Percentiles rank a stretch among this genome's conserved stretches.
Evolutionary conservation across 2,797 vertebrate genomes (phyloP).

Genomic region (Molossus molossus): DNA sequence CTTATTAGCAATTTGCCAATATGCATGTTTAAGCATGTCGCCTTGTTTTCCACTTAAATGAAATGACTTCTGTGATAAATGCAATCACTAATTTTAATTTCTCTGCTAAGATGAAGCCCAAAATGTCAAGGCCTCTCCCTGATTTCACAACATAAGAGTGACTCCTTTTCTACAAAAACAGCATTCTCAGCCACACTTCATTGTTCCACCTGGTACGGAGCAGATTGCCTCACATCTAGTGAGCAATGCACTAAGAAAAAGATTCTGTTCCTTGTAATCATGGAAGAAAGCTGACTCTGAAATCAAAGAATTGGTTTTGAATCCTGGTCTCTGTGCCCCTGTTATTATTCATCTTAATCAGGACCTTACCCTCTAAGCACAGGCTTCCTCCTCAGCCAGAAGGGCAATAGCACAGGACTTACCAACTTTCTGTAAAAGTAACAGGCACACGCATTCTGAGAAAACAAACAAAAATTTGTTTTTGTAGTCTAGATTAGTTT

Average conservation of each 20-base stretch:
- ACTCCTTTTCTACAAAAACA: background rate
- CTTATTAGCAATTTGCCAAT: constrained; percentile 53
- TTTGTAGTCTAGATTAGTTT: constrained; percentile 33
- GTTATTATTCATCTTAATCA: background rate
- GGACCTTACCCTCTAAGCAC: background rate
- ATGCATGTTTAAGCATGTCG: constrained; percentile 41
- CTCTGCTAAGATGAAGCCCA: constrained; percentile 46
- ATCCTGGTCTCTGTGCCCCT: background rate
- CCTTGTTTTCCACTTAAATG: constrained; percentile 26
- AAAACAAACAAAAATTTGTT: constrained; percentile 18
- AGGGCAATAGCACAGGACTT: background rate
- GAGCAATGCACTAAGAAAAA: background rate
- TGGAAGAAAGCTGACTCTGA: background rate
- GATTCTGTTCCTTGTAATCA: background rate
- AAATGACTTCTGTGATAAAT: constrained; percentile 48
- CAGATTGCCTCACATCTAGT: background rate
- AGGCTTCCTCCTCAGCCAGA: background rate
- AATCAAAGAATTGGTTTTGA: constrained; percentile 7
- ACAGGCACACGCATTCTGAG: background rate
- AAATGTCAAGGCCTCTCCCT: background rate
- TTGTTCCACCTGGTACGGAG: background rate
- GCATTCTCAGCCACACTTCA: background rate
- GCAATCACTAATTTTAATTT: constrained; percentile 57
- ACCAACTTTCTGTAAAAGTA: constrained; percentile 8
- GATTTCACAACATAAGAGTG: background rate